Evolutionary conservation across 2,113 vertebrate species (phyloP).

Genomic region (Setophaga kirtlandii): DNA sequence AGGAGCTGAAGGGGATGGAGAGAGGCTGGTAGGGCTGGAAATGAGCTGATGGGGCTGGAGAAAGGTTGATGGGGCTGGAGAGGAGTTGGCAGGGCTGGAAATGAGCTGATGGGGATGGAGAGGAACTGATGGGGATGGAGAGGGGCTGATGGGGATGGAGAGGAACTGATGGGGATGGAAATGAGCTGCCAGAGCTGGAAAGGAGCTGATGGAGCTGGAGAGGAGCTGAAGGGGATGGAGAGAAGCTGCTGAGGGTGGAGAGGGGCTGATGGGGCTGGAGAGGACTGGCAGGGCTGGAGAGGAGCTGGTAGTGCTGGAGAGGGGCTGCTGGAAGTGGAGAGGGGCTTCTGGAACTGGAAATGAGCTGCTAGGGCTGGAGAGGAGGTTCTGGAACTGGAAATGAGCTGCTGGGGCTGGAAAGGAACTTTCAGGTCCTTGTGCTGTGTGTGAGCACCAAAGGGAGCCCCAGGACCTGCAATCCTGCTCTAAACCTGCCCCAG

Average conservation of each 20-base stretch:
- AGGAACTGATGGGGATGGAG: neutral
- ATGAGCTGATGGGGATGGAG: neutral
- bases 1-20: neutral
- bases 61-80: neutral
- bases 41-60: neutral
- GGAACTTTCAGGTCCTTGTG: neutral
- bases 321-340: no score
- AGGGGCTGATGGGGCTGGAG: neutral
- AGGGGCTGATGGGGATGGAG: neutral
- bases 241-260: fast-evolving
- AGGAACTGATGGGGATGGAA: neutral
- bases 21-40: no score
- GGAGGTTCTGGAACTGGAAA: no score
- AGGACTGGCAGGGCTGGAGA: no score
- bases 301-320: no score
- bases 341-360: no score
- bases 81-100: neutral
- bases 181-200: neutral
- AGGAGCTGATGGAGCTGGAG: neutral
- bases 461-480: neutral
- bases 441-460: neutral
- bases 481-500: neutral
- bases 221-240: neutral
- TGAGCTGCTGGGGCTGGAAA: no score
- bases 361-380: no score